A percentile compares a stretch with the other conserved stretches of the same genome.
Conservation (phyloP, 1,140 invertebrate genomes). For the Drosophila persimilis region DNA sequence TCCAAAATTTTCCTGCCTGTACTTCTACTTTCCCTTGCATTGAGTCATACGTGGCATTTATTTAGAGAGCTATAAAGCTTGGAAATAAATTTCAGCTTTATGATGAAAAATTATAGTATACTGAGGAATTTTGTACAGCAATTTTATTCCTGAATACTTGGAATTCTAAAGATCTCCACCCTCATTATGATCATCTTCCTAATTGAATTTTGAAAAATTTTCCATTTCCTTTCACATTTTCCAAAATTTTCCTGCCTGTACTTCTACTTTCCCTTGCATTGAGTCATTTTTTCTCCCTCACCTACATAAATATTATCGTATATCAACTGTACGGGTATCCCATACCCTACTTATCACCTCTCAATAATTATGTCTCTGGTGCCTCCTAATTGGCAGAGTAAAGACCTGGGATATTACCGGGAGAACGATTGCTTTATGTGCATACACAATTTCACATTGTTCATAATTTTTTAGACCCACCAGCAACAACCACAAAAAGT, state of each 20-base stretch:
- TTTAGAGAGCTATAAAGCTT: background rate
- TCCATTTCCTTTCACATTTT: background rate
- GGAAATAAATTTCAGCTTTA: background rate
- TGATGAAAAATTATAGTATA: background rate
- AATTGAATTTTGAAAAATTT: background rate
- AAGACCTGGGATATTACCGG: slow-evolving; percentile 17
- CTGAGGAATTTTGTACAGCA: no score
- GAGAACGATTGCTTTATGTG: slow-evolving; percentile 21
- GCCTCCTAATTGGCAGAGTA: slow-evolving; percentile 35
- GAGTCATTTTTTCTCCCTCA: slow-evolving; percentile 2
- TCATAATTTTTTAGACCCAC: slow-evolving; percentile 29
- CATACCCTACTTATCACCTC: slow-evolving; percentile 24
- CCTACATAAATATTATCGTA: slow-evolving; percentile 1
- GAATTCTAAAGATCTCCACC: no score
- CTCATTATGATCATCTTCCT: no score
- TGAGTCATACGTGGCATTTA: background rate
- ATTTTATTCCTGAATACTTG: no score
- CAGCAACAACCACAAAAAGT: background rate
- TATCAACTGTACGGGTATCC: background rate
- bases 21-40: slow-evolving; percentile 6
- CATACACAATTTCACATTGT: slow-evolving; percentile 18
- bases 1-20: background rate
- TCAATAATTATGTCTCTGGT: slow-evolving; percentile 34
- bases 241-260: background rate
- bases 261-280: slow-evolving; percentile 6